phyloP scores from a whole-genome alignment of 2,888 invertebrate genomes.

The Himalopsyche japonica region DNA sequence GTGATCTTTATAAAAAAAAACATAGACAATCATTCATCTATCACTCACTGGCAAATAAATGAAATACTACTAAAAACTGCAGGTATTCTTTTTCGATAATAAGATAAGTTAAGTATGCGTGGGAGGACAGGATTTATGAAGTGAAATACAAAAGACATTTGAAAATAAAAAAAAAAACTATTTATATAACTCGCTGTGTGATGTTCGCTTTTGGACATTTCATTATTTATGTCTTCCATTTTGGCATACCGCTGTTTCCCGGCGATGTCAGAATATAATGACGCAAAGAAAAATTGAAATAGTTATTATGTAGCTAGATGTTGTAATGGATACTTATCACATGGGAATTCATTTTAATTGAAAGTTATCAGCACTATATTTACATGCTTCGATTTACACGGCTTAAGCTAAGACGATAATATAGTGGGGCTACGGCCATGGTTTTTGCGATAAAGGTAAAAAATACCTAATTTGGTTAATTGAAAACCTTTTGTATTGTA shows the following conservation, averaged over 20 bases:
- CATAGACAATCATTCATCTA: neutral
- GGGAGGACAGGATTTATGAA: neutral
- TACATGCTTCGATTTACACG: too few relatives aligned
- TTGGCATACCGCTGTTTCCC: neutral
- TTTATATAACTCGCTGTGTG: neutral
- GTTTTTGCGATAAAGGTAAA: too few relatives aligned
- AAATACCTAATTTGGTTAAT: too few relatives aligned
- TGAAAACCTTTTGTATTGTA: too few relatives aligned
- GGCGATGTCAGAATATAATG: neutral
- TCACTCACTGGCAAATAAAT: too few relatives aligned
- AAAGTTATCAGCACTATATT: too few relatives aligned
- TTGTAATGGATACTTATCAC: neutral
- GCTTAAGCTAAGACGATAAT: too few relatives aligned
- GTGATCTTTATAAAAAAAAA: neutral
- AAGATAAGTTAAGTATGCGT: neutral
- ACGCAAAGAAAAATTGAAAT: neutral
- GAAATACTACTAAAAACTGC: neutral
- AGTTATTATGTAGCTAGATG: neutral
- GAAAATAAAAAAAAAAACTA: neutral
- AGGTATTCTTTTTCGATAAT: neutral
- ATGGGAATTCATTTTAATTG: too few relatives aligned
- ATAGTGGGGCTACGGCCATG: too few relatives aligned
- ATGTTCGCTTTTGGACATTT: neutral
- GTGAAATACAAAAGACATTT: neutral
- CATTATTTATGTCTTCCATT: neutral